phyloP scores from a whole-genome alignment of 2,888 invertebrate species.

The Andrena camellia region DNA sequence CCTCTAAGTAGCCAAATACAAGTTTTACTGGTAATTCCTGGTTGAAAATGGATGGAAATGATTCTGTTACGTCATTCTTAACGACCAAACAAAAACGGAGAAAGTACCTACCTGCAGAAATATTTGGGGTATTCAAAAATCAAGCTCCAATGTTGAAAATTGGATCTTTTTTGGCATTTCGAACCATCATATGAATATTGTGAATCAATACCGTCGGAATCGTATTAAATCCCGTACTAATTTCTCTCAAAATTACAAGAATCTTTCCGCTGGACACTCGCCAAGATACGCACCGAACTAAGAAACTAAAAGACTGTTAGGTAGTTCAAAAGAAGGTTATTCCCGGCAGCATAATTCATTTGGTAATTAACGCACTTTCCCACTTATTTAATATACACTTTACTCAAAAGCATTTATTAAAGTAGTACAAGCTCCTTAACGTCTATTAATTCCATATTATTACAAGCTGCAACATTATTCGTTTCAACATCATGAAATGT shows the following conservation, averaged over 20 bases:
- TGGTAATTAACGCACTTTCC: conserved; percentile 42
- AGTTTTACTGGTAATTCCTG: too few species aligned
- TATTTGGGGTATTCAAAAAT: too few species aligned
- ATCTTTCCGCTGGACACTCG: conserved; percentile 50
- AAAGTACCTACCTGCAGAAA: too few species aligned
- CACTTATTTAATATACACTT: neutral
- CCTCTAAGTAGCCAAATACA: too few species aligned
- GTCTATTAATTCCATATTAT: neutral
- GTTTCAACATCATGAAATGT: neutral
- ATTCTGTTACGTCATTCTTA: too few species aligned
- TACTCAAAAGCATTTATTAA: neutral
- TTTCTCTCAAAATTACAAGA: conserved; percentile 23
- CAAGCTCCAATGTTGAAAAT: too few species aligned
- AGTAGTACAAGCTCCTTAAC: too few species aligned
- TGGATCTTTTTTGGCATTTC: too few species aligned
- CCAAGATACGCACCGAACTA: conserved; percentile 45
- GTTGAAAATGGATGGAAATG: too few species aligned
- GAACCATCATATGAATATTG: neutral
- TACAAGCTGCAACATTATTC: neutral
- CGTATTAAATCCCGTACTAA: conserved; percentile 28
- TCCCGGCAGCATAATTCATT: conserved; percentile 37
- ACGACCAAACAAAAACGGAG: too few species aligned
- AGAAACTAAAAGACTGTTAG: conserved; percentile 35
- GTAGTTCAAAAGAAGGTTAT: conserved; percentile 49
- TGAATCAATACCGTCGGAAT: conserved; percentile 8